Evolutionary conservation across 1,140 invertebrate genomes (phyloP), one percentile per base, ranked within the genome.

Genomic region (Zaprionus davidi): DNA sequence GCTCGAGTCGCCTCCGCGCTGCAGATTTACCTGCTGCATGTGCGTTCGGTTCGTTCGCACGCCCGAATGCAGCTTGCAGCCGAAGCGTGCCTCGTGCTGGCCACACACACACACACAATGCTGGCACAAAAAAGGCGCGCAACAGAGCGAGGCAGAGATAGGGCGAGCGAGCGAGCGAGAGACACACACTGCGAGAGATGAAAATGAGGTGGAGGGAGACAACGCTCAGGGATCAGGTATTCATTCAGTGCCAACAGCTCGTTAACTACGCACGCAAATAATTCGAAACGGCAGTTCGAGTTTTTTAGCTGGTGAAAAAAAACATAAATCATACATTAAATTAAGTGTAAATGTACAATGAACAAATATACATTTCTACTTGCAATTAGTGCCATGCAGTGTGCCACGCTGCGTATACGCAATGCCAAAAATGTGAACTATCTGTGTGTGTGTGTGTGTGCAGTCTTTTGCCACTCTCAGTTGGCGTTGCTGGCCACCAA

Each of bases 381-480:
- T 12, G 46, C 20, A 49, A 3, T 49, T 46, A 9, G 3, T 51
- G 2, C 20, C 46, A 71, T 28, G 58, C 55, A 15, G 68, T 60
- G 3, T 51, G 2, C 20, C 46, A 71, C 28, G 58, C 55, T 20
- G 68, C 67, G 60, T 59, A 65, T 71, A 60, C 60, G 51, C 59
- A 75, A 75, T 75, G 58, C 34, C 38, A 51, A 51, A 57, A 57
- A 69, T 63, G 67, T 41, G 41, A 17, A 46, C 53, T 68, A 64
- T 22, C 56, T 28, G 15, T 20, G 53, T 13, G 11, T n/a, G 31
- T 34, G 31, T 31, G 9, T 11, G 31, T 31, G 28, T 34, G 9
- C 9, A 7, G 26, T 28, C 26, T 6, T 2, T 28, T 28, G 36
- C 13, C 57, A n/a, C 20, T n/a, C 20, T 17, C 22, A 74, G 51